phyloP scores from a whole-genome alignment of 2,113 vertebrate genomes.

The Hyla sarda region DNA sequence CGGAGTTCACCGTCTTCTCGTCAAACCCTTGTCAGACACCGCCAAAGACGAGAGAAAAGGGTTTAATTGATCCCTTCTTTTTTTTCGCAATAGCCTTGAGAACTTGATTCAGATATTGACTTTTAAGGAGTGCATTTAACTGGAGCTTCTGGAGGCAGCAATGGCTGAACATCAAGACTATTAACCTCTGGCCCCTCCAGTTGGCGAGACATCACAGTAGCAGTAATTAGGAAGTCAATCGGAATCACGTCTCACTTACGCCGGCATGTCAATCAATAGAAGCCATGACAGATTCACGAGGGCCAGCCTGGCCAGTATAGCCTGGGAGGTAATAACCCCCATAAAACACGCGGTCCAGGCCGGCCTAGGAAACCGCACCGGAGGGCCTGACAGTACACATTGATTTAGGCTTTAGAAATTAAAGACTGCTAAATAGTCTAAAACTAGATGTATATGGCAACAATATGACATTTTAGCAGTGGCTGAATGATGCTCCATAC shows the following conservation, averaged over 20 bases:
- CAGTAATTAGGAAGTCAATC: constrained; percentile 99
- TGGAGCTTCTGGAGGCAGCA: constrained; percentile 74
- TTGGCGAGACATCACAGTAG: constrained; percentile 89
- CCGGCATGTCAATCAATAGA: constrained; percentile 86
- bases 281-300: constrained; percentile 89
- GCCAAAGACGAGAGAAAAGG: constrained; percentile 67
- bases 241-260: constrained; percentile 92
- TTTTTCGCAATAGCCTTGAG: constrained; percentile 80
- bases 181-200: constrained; percentile 91
- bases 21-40: constrained; percentile 74
- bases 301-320: constrained; percentile 79
- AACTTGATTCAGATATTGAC: constrained; percentile 83
- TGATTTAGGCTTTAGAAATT: constrained; percentile 81
- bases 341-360: constrained; percentile 80
- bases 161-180: constrained; percentile 86
- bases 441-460: constrained; percentile 68
- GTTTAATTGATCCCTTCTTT: constrained; percentile 80
- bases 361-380: constrained; percentile 70
- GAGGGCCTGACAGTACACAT: constrained; percentile 81
- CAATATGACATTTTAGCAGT: constrained; percentile 3
- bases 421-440: constrained; percentile 75
- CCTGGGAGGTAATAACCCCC: constrained; percentile 78
- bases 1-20: constrained; percentile 66
- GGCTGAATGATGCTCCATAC: too few species aligned
- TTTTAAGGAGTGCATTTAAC: constrained; percentile 73